Evolutionary conservation across 2,113 vertebrate genomes (phyloP).

Genomic region (Heterotilapia buettikoferi): DNA sequence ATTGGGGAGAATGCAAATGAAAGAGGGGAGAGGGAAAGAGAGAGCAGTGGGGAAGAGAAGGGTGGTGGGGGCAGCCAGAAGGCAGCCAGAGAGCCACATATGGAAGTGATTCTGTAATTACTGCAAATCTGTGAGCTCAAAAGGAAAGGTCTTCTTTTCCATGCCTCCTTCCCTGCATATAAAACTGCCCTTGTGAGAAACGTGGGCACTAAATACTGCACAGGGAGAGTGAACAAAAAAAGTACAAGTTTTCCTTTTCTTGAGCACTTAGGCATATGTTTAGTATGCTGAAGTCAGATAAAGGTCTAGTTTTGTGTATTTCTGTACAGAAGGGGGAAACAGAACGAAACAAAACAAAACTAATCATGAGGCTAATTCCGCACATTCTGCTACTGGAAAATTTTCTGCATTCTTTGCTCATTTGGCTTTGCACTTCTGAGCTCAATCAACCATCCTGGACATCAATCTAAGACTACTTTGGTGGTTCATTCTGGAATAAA

Average conservation of each 20-base stretch:
- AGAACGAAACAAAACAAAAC: neutral
- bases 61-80: constrained; percentile 64
- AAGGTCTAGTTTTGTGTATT: neutral
- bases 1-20: constrained; percentile 61
- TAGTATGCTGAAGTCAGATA: neutral
- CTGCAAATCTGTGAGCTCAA: constrained; percentile 78
- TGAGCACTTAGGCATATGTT: constrained; percentile 13
- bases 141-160: constrained; percentile 76
- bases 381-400: neutral
- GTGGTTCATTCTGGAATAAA: constrained; percentile 24
- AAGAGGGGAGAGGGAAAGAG: constrained; percentile 42
- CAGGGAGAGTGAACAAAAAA: constrained; percentile 19
- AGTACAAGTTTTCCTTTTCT: constrained; percentile 19
- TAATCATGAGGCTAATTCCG: constrained; percentile 18
- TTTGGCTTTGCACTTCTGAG: constrained; percentile 7
- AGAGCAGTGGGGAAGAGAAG: constrained; percentile 38
- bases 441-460: constrained; percentile 3
- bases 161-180: constrained; percentile 70
- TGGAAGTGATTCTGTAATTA: constrained; percentile 83
- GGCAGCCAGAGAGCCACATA: constrained; percentile 77
- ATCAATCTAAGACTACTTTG: constrained; percentile 15
- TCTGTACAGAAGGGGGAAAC: neutral
- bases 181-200: constrained; percentile 72
- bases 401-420: constrained; percentile 11
- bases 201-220: constrained; percentile 54